Conservation (phyloP, 2,888 invertebrate genomes). For the Tenthredo notha region DNA sequence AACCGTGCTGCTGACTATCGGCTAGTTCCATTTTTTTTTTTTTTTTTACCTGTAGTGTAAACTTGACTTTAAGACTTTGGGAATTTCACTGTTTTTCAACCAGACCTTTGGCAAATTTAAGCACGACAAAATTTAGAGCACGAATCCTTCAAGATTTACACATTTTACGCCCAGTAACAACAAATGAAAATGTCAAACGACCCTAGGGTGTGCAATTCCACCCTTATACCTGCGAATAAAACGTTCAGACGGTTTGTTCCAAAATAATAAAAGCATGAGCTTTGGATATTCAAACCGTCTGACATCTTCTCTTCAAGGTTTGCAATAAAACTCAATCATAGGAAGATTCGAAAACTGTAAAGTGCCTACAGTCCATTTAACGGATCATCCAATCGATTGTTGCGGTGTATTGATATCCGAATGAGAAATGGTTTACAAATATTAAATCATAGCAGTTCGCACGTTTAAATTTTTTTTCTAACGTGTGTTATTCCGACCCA, state of each 20-base stretch:
- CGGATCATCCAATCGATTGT: slow-evolving; percentile 41
- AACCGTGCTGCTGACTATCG: slow-evolving; percentile 42
- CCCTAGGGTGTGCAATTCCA: background rate
- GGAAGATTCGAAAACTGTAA: slow-evolving; percentile 37
- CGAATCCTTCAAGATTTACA: background rate
- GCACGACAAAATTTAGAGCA: slow-evolving; percentile 37
- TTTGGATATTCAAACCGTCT: background rate
- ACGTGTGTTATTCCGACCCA: slow-evolving; percentile 17
- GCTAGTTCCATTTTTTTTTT: background rate
- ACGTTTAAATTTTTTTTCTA: background rate
- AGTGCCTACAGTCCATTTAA: slow-evolving; percentile 38
- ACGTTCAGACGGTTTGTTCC: background rate
- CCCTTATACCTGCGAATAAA: background rate
- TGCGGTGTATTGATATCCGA: slow-evolving; percentile 24
- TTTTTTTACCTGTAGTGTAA: slow-evolving; percentile 42
- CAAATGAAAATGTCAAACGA: background rate
- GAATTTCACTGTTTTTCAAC: slow-evolving; percentile 4
- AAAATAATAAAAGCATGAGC: background rate
- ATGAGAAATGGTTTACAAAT: slow-evolving; percentile 41
- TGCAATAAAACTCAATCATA: slow-evolving; percentile 41
- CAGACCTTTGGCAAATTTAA: slow-evolving; percentile 46
- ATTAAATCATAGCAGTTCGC: background rate
- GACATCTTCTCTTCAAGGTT: slow-evolving; percentile 3
- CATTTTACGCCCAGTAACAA: background rate
- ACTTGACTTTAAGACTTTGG: slow-evolving; percentile 61